Base-by-base conservation (phyloP, 2,888 invertebrate genomes). In the Anoncus sp. region DNA sequence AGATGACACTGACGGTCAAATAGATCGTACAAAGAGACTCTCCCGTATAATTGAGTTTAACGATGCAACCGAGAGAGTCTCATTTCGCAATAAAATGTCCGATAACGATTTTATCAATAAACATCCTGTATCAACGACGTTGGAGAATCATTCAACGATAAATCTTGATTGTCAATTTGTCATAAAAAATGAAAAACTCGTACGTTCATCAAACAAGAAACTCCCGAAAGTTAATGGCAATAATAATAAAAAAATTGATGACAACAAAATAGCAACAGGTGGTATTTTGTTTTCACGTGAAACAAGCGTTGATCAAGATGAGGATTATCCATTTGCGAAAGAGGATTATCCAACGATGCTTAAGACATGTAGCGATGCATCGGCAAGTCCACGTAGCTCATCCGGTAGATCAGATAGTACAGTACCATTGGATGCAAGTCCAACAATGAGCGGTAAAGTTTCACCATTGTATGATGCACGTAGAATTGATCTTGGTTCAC, bases 301-400 rank as follows among this genome's bases (percentile, higher is more conserved):
- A 74, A 86, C 91, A 0, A 87, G 88, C 77, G 90, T 90, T n/a
- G 90, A 90, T 81, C 84, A 85, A 6, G 90, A 91, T 73, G 90
- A 91, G 79, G 91, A 91, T 55, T 91, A 90, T 40, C 91, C 91
- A 0, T 91, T 91, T 74, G 91, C 91, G n/a, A 91, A 91, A 66
- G 91, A 91, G 73, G 90, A 91, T 70, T 91, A 91, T 62, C 91
- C 91, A 9, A 91, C 91, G 1, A 91, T 91, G 88, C 81, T 91
- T 3, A 91, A 91, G 67, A 89, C 89, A 3, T 90, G 91, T 81
- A 90, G 90, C 84, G 91, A 91, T 81, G 90, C 90, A 66, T 91
- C 91, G 9, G 89, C 90, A 2, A 90, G 91, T 72, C 90, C 91
- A 3, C 83, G 91, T 49, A 90, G 90, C 62, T 91, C 91, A 0